These are phyloP conservation scores for Panonychus citri DNA, from an alignment of 1,140 invertebrate species.

Conservation along the genomic window DNA sequence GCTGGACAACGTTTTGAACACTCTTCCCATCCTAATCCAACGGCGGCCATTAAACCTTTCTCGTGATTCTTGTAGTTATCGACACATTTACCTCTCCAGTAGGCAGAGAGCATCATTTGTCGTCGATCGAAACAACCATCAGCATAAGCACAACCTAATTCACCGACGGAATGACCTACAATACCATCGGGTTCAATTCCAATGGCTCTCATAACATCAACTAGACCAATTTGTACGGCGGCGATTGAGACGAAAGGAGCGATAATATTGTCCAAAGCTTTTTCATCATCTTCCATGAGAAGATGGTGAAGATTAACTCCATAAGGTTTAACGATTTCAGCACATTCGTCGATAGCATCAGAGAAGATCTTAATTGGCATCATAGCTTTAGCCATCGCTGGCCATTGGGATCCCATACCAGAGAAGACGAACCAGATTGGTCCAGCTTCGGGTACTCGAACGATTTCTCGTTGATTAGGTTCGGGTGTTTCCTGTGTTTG, in stretches of 20 bases:
- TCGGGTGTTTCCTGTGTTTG: not conserved
- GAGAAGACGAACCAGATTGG: slow-evolving; percentile 84
- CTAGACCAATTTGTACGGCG: slow-evolving; percentile 74
- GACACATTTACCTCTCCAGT: slow-evolving; percentile 68
- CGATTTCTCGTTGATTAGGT: slow-evolving; percentile 57
- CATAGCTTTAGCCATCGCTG: slow-evolving; percentile 65
- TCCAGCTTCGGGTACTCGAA: slow-evolving; percentile 23
- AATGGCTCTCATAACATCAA: slow-evolving; percentile 52
- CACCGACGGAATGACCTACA: slow-evolving; percentile 82
- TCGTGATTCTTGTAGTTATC: slow-evolving; percentile 41
- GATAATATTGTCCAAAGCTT: slow-evolving; percentile 36
- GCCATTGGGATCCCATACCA: slow-evolving; percentile 92
- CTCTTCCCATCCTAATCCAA: slow-evolving; percentile 68
- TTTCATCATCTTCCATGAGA: slow-evolving; percentile 41
- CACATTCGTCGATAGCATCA: slow-evolving; percentile 44
- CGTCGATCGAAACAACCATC: slow-evolving; percentile 78
- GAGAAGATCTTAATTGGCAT: slow-evolving; percentile 54
- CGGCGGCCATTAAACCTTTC: slow-evolving; percentile 15
- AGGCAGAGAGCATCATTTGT: slow-evolving; percentile 73
- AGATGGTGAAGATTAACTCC: slow-evolving; percentile 57
- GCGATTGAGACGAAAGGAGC: slow-evolving; percentile 76
- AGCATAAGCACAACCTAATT: slow-evolving; percentile 85
- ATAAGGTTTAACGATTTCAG: slow-evolving; percentile 44
- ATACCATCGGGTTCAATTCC: slow-evolving; percentile 72
- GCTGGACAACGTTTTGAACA: slow-evolving; percentile 42